phyloP scores from a whole-genome alignment of 2,113 vertebrate genomes.

The Cebus imitator region DNA sequence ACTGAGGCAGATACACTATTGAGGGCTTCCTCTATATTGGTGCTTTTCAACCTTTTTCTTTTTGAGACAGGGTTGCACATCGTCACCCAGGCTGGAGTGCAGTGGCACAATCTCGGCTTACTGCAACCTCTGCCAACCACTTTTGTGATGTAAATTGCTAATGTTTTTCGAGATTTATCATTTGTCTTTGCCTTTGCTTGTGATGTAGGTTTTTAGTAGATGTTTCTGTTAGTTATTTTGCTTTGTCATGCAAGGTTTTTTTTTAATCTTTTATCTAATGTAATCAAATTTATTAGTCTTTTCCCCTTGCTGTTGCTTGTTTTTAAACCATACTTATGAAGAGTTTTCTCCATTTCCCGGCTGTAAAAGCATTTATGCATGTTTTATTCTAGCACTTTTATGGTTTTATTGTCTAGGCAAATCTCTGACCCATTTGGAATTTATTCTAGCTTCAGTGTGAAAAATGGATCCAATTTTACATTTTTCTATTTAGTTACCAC shows the following conservation, averaged over 20 bases:
- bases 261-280: background rate
- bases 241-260: background rate
- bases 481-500: background rate
- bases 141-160: background rate
- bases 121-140: background rate
- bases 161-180: constrained; percentile 9
- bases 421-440: background rate
- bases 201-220: background rate
- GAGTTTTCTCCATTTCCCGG: background rate
- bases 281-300: too few relatives aligned
- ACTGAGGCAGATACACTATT: too few relatives aligned
- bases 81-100: too few relatives aligned
- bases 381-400: background rate
- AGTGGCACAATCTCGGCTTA: too few relatives aligned
- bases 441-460: background rate
- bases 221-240: background rate
- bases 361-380: background rate
- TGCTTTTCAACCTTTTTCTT: too few relatives aligned
- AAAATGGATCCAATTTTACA: background rate
- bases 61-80: too few relatives aligned
- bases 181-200: background rate
- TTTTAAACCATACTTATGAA: constrained; percentile 1
- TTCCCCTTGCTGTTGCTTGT: background rate
- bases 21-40: too few relatives aligned
- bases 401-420: background rate